A percentile compares a stretch with the other conserved stretches of the same genome.
phyloP scores from a whole-genome alignment of 2,888 invertebrate species.

The Drosophila niveifrons region DNA sequence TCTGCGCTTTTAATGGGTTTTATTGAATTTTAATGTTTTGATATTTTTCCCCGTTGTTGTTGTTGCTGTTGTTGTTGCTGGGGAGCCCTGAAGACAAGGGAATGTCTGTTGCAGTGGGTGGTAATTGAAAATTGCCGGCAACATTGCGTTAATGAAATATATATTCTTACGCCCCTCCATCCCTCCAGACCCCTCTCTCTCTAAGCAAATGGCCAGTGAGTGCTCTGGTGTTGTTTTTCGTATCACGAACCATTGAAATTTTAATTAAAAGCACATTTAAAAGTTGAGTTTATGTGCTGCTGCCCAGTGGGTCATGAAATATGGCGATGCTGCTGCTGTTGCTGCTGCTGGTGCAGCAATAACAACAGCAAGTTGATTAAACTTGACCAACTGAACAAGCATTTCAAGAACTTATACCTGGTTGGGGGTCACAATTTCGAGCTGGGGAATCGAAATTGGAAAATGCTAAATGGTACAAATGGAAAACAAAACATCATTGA shows the following conservation, averaged over 20 bases:
- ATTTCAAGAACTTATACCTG: slow-evolving; percentile 36
- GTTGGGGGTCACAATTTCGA: slow-evolving; percentile 38
- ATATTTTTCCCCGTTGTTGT: slow-evolving; percentile 57
- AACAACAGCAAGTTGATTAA: slow-evolving; percentile 62
- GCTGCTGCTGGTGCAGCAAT: slow-evolving; percentile 19
- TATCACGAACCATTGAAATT: slow-evolving; percentile 57
- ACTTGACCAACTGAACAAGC: slow-evolving; percentile 53
- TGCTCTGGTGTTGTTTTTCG: slow-evolving; percentile 18
- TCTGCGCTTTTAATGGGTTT: slow-evolving; percentile 69
- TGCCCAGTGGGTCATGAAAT: slow-evolving; percentile 69
- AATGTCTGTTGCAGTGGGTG: slow-evolving; percentile 60
- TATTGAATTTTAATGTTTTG: slow-evolving; percentile 80
- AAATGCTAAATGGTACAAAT: slow-evolving; percentile 39
- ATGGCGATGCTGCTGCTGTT: slow-evolving; percentile 42
- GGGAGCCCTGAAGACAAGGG: slow-evolving; percentile 24
- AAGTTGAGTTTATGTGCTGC: slow-evolving; percentile 66
- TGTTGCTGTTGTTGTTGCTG: background rate
- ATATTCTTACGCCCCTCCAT: slow-evolving; percentile 23
- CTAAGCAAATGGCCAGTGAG: slow-evolving; percentile 26
- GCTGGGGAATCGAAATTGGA: slow-evolving; percentile 1
- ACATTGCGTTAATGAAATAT: slow-evolving; percentile 68
- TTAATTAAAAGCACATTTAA: slow-evolving; percentile 77
- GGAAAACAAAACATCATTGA: slow-evolving; percentile 53
- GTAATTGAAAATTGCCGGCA: slow-evolving; percentile 67
- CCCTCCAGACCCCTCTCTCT: background rate